Base-by-base conservation (phyloP, 2,888 invertebrate species). In the Aphodius sticticus region DNA sequence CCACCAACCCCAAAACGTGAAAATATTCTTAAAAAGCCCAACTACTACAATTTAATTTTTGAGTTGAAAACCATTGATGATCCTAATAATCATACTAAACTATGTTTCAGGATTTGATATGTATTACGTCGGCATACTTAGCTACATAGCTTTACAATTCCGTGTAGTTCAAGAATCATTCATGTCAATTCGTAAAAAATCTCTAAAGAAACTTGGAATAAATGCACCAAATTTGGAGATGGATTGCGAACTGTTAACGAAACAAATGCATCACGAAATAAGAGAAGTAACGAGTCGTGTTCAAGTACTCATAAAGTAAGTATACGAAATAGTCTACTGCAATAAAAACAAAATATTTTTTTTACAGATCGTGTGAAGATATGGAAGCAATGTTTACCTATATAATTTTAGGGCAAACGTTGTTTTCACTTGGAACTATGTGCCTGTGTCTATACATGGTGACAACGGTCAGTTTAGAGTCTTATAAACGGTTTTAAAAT, bases 391-490 rank as follows among this genome's bases (percentile, higher is more conserved):
- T 85, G 9, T 86, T 82, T 77, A 84, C 83, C 1, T 83, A 83
- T 70, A 77, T 85, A 16, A 84, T 84, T 5, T 82, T 86, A 15
- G 79, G 82, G 1, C 86, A 86, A 81, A 83, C 84, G 12, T 78
- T 86, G 70, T 83, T 84, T 72, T 85, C 86, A 6, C 78, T 85
- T 70, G 81, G 85, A 71, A 81, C 85, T 9, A 82, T 85, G 16
- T 86, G 86, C 78, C 85, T 85, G 53, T 85, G 85, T 69, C 79
- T 85, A 6, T 86, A 82, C 79, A 81, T 85, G 35, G 83, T 86
- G 7, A 83, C 85, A 69, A 79, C 82, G 14, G 85, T 85, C 80
- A 81, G 82, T 81, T 71, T 15, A 16, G 53, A 26, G 26, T 26
- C 3, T 26, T 26, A 26, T 26, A 3, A 26, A 2, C 26, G 26